Base-by-base conservation (phyloP, 2,113 vertebrate species). In the Neolamprologus longior region DNA sequence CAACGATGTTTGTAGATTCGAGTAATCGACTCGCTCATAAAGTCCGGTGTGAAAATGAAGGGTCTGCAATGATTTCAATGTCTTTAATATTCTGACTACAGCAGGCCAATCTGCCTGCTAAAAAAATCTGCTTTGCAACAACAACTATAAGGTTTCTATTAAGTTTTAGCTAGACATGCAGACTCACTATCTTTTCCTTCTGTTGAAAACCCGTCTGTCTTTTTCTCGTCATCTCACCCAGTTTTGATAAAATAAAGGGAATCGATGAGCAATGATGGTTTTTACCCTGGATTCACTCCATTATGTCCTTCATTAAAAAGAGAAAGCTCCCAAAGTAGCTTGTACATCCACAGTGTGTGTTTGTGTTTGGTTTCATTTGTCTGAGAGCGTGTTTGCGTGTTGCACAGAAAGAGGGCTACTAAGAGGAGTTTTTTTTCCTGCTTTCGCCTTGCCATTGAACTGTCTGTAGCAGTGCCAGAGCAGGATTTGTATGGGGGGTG, bases 401-500 rank as follows among this genome's bases (percentile, higher is more conserved):
- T 71, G 82, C 63, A 61, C 85, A 85, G 86, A 87, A 73, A 88
- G 76, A 76, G 61, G 82, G 90, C 80, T 82, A 50, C 63, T 12
- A 86, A 85, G 47, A 63, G 82, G 31, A 66, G 61, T 0, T n/a
- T 53, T 7, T 89, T 52, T 88, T 21, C 73, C 80, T 78, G 82
- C 9, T 82, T 82, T 45, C 28, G 24, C 9, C 61, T 58, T 71
- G 63, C 85, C 89, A 88, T 45, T 42, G 81, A 86, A 78, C 50
- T 87, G 83, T 91, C 63, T 84, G 89, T 90, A 66, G 86, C 84
- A 28, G 91, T 88, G 89, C 91, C 92, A 92, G 89, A 58, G 76
- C 84, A 24, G 80, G 57, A 37, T 66, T 68, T 1, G 33, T 35
- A 55, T 12, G 2, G 21, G 45, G 14, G 28, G 40, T 9, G 3